These are phyloP conservation scores for Gymnodraco acuticeps DNA, from an alignment of 2,797 vertebrate genomes.

Conservation along the genomic window DNA sequence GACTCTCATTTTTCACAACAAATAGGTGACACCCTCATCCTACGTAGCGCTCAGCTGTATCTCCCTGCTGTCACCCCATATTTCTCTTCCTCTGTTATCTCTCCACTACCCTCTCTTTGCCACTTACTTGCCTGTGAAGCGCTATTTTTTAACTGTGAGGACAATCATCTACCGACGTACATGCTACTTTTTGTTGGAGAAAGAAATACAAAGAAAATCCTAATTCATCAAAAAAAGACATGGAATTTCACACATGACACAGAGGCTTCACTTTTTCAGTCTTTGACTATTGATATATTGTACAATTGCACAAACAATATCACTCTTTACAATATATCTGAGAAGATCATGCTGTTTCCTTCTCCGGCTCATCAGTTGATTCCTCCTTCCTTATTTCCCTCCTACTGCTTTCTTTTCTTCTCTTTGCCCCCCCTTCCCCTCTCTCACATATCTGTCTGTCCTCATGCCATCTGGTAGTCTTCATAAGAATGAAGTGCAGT, in stretches of 20 bases:
- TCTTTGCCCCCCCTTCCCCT: background rate
- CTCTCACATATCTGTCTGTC: conserved; percentile 2
- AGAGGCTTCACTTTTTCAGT: background rate
- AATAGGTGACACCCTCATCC: conserved; percentile 44
- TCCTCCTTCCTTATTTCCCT: background rate
- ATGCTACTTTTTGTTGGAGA: background rate
- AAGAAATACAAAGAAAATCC: background rate
- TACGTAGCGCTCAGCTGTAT: conserved; percentile 29
- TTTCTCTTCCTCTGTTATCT: conserved; percentile 25
- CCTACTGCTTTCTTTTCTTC: background rate
- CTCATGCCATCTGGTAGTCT: conserved; percentile 4
- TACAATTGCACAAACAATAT: background rate
- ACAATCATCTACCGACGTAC: background rate
- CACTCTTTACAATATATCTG: background rate
- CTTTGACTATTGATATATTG: background rate
- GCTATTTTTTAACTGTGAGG: conserved; percentile 8
- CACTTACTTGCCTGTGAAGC: conserved; percentile 2
- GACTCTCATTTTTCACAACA: conserved; percentile 55
- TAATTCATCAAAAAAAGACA: background rate
- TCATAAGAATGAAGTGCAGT: conserved; percentile 18
- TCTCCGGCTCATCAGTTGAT: background rate
- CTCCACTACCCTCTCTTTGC: background rate
- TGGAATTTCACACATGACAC: background rate
- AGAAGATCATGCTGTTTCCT: background rate
- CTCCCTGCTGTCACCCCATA: conserved; percentile 6